phyloP scores from a whole-genome alignment of 2,797 vertebrate genomes.

The Uromys caudimaculatus region DNA sequence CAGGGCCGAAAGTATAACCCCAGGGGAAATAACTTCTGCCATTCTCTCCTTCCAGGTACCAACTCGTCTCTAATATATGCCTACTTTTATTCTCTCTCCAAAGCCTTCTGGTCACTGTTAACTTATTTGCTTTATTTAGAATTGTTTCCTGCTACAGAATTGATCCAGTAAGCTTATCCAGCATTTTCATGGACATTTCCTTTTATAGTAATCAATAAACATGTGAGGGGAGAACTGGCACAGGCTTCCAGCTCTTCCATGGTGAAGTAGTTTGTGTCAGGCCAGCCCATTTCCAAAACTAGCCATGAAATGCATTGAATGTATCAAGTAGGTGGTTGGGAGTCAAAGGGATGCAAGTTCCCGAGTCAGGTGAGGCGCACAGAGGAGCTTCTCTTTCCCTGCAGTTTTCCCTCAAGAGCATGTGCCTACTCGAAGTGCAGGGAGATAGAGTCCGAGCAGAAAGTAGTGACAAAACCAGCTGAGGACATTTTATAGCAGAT shows the following conservation, averaged over 20 bases:
- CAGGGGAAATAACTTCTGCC: neutral
- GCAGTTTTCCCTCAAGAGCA: neutral
- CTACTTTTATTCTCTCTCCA: neutral
- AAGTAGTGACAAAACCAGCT: neutral
- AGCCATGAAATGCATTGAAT: neutral
- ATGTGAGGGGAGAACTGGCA: neutral
- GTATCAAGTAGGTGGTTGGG: neutral
- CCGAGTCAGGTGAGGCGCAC: neutral
- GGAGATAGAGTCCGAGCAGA: neutral
- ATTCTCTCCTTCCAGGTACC: neutral
- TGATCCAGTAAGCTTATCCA: neutral
- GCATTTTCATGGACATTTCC: neutral
- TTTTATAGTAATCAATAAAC: constrained; percentile 17
- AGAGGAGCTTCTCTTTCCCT: neutral
- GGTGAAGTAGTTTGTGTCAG: neutral
- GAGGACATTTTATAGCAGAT: neutral
- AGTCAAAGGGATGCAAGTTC: neutral
- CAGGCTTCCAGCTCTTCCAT: neutral
- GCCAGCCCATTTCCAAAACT: neutral
- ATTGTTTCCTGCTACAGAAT: neutral
- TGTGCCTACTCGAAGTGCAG: neutral
- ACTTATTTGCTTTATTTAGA: neutral
- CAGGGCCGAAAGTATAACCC: neutral
- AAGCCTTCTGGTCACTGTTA: neutral
- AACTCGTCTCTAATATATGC: neutral